Conservation (phyloP, 2,113 vertebrate species). For the Brachyhypopomus occidentalis region DNA sequence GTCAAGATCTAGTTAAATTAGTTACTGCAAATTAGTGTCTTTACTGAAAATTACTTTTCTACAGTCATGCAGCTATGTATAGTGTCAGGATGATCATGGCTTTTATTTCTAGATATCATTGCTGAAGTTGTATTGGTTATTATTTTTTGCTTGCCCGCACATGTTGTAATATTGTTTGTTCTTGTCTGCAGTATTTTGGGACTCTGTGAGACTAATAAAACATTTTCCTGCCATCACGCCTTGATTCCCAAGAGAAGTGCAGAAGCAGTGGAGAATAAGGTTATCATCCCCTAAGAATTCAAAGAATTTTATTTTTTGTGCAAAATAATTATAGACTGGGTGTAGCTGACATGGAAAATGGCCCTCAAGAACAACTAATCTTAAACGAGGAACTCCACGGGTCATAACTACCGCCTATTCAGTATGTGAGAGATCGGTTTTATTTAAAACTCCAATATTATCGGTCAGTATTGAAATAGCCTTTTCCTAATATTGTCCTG, state of each 20-base stretch:
- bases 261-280: conserved; percentile 8
- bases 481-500: background rate
- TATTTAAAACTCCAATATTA: background rate
- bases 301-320: conserved; percentile 44
- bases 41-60: no score
- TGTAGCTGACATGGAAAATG: background rate
- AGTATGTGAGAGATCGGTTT: background rate
- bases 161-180: conserved; percentile 41
- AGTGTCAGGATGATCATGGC: background rate
- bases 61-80: no score
- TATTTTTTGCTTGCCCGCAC: conserved; percentile 22
- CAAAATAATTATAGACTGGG: background rate
- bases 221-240: conserved; percentile 14
- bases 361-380: background rate
- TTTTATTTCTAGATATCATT: background rate
- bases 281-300: conserved; percentile 34
- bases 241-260: conserved; percentile 22
- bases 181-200: conserved; percentile 34
- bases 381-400: background rate
- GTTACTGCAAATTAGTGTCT: no score
- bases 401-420: background rate
- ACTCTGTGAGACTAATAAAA: conserved; percentile 23
- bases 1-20: no score
- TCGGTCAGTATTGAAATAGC: background rate
- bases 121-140: background rate